Conservation (phyloP, 2,113 vertebrate genomes). For the Ophiodon elongatus region DNA sequence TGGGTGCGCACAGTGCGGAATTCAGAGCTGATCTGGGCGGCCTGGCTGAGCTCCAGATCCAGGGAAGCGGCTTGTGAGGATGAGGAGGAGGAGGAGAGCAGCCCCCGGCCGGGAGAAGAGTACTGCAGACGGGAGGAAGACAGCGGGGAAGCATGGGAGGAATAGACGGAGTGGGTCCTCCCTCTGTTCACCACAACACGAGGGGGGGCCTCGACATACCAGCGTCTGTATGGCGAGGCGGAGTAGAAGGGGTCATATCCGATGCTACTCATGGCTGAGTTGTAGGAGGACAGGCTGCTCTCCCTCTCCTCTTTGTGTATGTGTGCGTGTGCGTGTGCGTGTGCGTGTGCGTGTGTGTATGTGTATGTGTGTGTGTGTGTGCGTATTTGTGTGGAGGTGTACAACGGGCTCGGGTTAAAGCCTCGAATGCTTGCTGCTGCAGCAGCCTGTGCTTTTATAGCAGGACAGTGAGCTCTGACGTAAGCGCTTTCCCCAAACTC, state of each 20-base stretch:
- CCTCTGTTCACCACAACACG: slow-evolving; percentile 73
- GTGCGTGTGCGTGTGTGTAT: slow-evolving; percentile 32
- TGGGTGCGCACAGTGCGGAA: slow-evolving; percentile 75
- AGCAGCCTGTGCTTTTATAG: slow-evolving; percentile 80
- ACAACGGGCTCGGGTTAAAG: slow-evolving; percentile 65
- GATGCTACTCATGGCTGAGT: slow-evolving; percentile 78
- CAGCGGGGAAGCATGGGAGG: slow-evolving; percentile 73
- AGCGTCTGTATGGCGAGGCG: slow-evolving; percentile 89
- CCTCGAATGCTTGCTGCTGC: slow-evolving; percentile 78
- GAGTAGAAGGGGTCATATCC: slow-evolving; percentile 82
- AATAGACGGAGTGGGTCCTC: slow-evolving; percentile 77
- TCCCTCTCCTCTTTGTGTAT: slow-evolving; percentile 63
- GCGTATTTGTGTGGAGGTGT: slow-evolving; percentile 49
- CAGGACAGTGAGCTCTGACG: slow-evolving; percentile 75
- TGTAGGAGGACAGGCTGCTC: slow-evolving; percentile 62
- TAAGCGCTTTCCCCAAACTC: slow-evolving; percentile 74
- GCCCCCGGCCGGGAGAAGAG: slow-evolving; percentile 74
- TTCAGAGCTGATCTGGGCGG: slow-evolving; percentile 76
- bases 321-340: slow-evolving; percentile 34
- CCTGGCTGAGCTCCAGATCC: slow-evolving; percentile 83
- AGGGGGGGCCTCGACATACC: slow-evolving; percentile 81
- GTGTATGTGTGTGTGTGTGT: slow-evolving; percentile 1
- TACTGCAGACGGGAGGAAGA: slow-evolving; percentile 77
- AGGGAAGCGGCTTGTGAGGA: slow-evolving; percentile 61
- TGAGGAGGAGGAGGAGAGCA: slow-evolving; percentile 72